A percentile compares a stretch with the other conserved stretches of the same genome.
phyloP scores from a whole-genome alignment of 2,113 vertebrate genomes.

The Leptobrachium ailaonicum region DNA sequence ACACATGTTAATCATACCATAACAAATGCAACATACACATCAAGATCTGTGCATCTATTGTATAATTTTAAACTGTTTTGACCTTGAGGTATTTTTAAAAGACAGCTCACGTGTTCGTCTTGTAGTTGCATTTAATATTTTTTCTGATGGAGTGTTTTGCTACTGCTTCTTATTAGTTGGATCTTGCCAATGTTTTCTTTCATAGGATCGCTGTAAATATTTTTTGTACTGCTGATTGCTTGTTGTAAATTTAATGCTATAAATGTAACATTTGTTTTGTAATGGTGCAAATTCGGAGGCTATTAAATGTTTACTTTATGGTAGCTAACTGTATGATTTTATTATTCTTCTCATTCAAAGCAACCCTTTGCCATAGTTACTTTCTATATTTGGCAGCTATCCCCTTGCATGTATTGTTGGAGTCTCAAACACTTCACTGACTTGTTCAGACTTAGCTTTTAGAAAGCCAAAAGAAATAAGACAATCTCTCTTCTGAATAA shows the following conservation, averaged over 20 bases:
- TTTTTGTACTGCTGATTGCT: not conserved
- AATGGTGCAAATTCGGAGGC: not conserved
- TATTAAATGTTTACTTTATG: conserved; percentile 29
- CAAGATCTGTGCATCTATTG: not conserved
- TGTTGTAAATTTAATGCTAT: not conserved
- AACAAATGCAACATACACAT: too few species aligned
- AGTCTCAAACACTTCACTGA: conserved; percentile 40
- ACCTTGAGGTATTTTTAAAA: not conserved
- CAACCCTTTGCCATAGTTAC: conserved; percentile 37
- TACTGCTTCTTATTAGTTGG: too few species aligned
- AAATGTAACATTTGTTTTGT: too few species aligned
- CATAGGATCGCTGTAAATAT: not conserved
- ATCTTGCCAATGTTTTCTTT: not conserved
- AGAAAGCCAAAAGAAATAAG: conserved; percentile 28
- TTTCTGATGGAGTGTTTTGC: too few species aligned
- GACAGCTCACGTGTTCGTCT: not conserved
- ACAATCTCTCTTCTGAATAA: conserved; percentile 35
- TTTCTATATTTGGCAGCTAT: conserved; percentile 37
- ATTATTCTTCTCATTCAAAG: conserved; percentile 23
- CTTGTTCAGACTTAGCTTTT: conserved; percentile 29
- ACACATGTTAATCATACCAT: too few species aligned
- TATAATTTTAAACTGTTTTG: not conserved
- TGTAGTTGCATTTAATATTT: too few species aligned
- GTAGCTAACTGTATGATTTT: conserved; percentile 16
- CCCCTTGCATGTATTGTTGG: conserved; percentile 2